Evolutionary conservation across 92 coral and sea anemone genomes (phyloP).

Genomic region (Actinernus sp.): DNA sequence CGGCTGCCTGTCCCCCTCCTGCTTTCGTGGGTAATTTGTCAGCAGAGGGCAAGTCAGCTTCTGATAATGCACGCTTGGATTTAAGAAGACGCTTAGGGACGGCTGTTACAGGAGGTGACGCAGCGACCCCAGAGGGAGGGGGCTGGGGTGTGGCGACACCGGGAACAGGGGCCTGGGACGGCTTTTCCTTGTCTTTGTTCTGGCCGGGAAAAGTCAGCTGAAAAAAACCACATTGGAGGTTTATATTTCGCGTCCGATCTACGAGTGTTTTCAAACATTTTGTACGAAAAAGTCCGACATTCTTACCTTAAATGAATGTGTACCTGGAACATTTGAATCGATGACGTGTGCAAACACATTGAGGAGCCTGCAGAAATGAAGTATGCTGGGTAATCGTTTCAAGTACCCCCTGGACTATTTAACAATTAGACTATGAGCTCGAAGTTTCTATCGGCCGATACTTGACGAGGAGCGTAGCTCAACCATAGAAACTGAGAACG

Average conservation of each 20-base stretch:
- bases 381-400: too few species aligned
- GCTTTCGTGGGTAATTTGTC: conserved; percentile 62
- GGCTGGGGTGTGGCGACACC: conserved; percentile 83
- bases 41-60: conserved; percentile 77
- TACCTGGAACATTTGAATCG: conserved; percentile 84
- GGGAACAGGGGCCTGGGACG: conserved; percentile 67
- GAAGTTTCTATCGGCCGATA: too few species aligned
- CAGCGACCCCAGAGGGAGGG: conserved; percentile 46
- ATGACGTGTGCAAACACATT: conserved; percentile 87
- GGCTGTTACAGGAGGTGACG: conserved; percentile 56
- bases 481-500: too few species aligned
- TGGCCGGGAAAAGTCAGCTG: conserved; percentile 91
- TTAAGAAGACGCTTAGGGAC: conserved; percentile 93
- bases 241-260: too few species aligned
- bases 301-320: conserved; percentile 84
- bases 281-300: too few species aligned
- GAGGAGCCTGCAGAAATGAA: conserved; percentile 61
- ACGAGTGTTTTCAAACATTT: too few species aligned
- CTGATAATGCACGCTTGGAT: conserved; percentile 84
- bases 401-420: too few species aligned
- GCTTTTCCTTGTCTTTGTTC: conserved; percentile 77
- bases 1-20: conserved; percentile 65
- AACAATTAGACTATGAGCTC: too few species aligned
- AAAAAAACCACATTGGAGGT: too few species aligned
- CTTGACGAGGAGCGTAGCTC: too few species aligned